These are phyloP conservation scores for Hecatera dysodea DNA, from an alignment of 2,888 invertebrate species.

Conservation along the genomic window DNA sequence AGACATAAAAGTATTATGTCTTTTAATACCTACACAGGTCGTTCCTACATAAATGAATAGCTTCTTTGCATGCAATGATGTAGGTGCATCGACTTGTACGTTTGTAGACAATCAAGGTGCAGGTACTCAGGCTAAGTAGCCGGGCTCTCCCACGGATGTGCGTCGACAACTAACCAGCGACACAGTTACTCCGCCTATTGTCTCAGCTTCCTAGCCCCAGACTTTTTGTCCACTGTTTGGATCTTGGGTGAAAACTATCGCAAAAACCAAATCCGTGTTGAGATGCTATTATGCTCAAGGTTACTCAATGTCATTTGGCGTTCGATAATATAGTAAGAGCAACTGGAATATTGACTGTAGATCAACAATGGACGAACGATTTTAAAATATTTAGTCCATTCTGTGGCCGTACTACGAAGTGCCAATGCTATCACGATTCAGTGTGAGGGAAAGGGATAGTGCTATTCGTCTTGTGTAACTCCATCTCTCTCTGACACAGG, in stretches of 20 bases:
- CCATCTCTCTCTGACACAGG: too few relatives aligned
- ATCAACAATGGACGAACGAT: slow-evolving; percentile 8
- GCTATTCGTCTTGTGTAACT: too few relatives aligned
- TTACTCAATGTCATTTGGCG: slow-evolving; percentile 55
- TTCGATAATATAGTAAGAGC: slow-evolving; percentile 9
- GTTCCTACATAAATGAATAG: slow-evolving; percentile 34
- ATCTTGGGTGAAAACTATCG: slow-evolving; percentile 80
- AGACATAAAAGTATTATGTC: not conserved
- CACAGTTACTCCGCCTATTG: slow-evolving; percentile 75
- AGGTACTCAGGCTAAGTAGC: slow-evolving; percentile 32
- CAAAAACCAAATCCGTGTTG: slow-evolving; percentile 71
- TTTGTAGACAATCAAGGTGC: slow-evolving; percentile 52
- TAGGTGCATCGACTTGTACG: slow-evolving; percentile 38
- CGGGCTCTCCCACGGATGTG: slow-evolving; percentile 57
- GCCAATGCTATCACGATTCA: too few relatives aligned
- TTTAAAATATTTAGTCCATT: slow-evolving; percentile 2
- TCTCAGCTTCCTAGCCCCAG: slow-evolving; percentile 66
- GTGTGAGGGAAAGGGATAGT: too few relatives aligned
- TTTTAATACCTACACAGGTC: slow-evolving; percentile 26
- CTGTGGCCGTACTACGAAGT: too few relatives aligned
- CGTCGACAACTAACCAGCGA: slow-evolving; percentile 64
- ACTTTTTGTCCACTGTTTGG: slow-evolving; percentile 80
- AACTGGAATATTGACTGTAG: slow-evolving; percentile 1
- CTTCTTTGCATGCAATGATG: slow-evolving; percentile 49
- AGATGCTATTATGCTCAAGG: slow-evolving; percentile 49